Percentiles rank a stretch among this genome's conserved stretches.
phyloP scores from a whole-genome alignment of 2,797 vertebrate species.

The Myotis planiceps region DNA sequence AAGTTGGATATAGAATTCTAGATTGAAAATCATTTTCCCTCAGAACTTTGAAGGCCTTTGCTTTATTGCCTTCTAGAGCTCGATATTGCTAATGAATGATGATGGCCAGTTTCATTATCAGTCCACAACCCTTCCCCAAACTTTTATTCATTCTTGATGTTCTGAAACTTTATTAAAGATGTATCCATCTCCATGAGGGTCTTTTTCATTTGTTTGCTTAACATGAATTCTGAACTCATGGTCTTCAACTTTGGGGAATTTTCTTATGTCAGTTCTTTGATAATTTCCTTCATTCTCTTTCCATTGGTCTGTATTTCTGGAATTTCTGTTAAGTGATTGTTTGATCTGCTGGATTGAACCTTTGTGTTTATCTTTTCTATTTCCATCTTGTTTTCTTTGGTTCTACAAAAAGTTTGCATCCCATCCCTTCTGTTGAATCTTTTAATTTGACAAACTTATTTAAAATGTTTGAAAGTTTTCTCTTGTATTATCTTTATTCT shows the following conservation, averaged over 20 bases:
- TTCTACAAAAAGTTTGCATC: background rate
- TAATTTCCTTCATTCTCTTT: background rate
- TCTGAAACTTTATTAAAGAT: slow-evolving; percentile 2
- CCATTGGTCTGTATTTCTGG: background rate
- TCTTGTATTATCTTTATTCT: background rate
- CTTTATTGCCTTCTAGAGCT: background rate
- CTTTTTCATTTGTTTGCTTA: background rate
- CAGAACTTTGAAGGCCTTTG: background rate
- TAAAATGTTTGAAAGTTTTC: background rate
- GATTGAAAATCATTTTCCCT: background rate
- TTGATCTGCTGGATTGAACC: background rate
- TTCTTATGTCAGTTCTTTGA: background rate
- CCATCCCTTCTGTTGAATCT: background rate
- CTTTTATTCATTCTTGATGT: background rate
- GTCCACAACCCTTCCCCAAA: background rate
- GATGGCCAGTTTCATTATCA: background rate
- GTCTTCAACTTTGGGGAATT: background rate
- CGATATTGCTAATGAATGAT: background rate
- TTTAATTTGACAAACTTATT: background rate
- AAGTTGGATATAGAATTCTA: background rate
- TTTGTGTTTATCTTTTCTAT: background rate
- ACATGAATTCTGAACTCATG: background rate
- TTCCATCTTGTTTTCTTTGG: background rate
- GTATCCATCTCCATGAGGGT: background rate
- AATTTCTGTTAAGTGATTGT: background rate